Base-by-base conservation (phyloP, 1,140 invertebrate genomes). In the Glossosoma conforme region DNA sequence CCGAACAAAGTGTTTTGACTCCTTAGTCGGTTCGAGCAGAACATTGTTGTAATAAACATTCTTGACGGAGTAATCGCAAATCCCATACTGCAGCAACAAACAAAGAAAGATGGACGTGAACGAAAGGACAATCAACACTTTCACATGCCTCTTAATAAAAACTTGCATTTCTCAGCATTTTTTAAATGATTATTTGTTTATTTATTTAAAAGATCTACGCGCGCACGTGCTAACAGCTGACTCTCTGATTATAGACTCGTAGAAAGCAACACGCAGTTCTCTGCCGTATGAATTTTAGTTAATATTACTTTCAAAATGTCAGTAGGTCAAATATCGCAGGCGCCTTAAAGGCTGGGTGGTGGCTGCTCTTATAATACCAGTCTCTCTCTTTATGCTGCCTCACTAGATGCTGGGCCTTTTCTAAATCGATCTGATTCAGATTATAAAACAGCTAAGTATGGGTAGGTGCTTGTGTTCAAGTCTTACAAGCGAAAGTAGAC, bases 281-380 rank as follows among this genome's bases (percentile, higher is more conserved):
- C 20, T 44, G 42, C 3, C 9, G 24, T 28, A 28, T 6, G 6
- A n/a, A 43, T 17, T 36, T 38, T 13, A 50, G 42, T 53, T 50
- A 38, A 51, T 22, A n/a, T n/a, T 30, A 58, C 56, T 58, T 58
- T 58, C 56, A 44, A 54, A 58, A 58, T 58, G 56, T 51, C 52
- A 58, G 47, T 58, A 38, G 56, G 56, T 58, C 56, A 58, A 33
- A 42, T 20, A 42, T 33, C 47, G 20, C 38, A 48, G 32, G 4
- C 32, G 11, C 11, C 3, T 33, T 13, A 13, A 11, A 33, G 15
- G n/a, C 32, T 33, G 15, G n/a, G n/a, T 33, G 32, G 11, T 13
- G 32, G n/a, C 25, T 28, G 25, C 6, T 28, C 6, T 4, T 13
- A 33, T 15, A n/a, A 13, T 33, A 33, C 32, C n/a, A n/a, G n/a